Percentiles rank a stretch among this genome's conserved stretches.
Conservation (phyloP, 2,888 invertebrate species). For the Drosophila greeni region DNA sequence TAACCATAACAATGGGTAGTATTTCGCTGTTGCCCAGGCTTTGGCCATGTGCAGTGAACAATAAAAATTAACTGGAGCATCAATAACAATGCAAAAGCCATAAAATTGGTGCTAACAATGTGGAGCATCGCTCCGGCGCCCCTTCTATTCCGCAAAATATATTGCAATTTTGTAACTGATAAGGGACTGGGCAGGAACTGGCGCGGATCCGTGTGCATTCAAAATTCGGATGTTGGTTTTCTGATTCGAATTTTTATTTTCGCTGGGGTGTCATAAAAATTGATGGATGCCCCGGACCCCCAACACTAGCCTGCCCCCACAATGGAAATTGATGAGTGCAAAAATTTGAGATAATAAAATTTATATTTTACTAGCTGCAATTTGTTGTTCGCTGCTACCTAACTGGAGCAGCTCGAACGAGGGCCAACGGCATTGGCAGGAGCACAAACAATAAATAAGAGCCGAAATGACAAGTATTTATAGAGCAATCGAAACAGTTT, state of each 20-base stretch:
- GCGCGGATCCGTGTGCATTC: slow-evolving; percentile 40
- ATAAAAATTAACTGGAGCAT: slow-evolving; percentile 64
- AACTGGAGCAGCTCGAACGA: slow-evolving; percentile 18
- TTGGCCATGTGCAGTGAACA: slow-evolving; percentile 49
- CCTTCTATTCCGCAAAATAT: slow-evolving; percentile 38
- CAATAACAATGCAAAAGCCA: slow-evolving; percentile 66
- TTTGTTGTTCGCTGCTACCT: slow-evolving; percentile 29
- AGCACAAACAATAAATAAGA: slow-evolving; percentile 45
- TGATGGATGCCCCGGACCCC: slow-evolving; percentile 57
- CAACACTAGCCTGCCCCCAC: slow-evolving; percentile 8
- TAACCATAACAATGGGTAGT: slow-evolving; percentile 36
- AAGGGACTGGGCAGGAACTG: slow-evolving; percentile 17
- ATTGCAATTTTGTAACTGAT: slow-evolving; percentile 54
- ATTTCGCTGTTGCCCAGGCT: slow-evolving; percentile 20
- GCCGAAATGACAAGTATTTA: slow-evolving; percentile 59
- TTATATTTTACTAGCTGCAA: slow-evolving; percentile 43
- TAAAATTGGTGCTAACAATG: slow-evolving; percentile 66
- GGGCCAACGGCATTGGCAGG: slow-evolving; percentile 6
- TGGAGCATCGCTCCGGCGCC: slow-evolving; percentile 48
- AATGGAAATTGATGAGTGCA: slow-evolving; percentile 58
- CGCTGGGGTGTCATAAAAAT: slow-evolving; percentile 69
- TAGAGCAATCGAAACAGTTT: slow-evolving; percentile 61
- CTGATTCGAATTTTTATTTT: slow-evolving; percentile 42
- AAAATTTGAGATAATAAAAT: slow-evolving; percentile 62
- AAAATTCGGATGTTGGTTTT: slow-evolving; percentile 46